A percentile compares a stretch with the other conserved stretches of the same genome.
Conservation (phyloP, 2,113 vertebrate species). For the Polypterus bichir region DNA sequence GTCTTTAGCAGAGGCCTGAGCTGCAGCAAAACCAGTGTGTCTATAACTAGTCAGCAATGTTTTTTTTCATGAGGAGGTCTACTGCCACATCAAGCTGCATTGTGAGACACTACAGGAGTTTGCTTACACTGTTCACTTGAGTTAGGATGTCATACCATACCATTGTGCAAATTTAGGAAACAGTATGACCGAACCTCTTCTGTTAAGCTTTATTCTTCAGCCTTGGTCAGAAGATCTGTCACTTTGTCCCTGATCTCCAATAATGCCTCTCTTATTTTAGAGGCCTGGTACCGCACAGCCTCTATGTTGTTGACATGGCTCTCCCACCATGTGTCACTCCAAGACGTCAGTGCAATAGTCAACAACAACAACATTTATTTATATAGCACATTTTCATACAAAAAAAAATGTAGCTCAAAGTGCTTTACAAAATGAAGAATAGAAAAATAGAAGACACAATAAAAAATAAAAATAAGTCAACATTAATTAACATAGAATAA, state of each 20-base stretch:
- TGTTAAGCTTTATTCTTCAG: conserved; percentile 18
- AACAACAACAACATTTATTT: too few species aligned
- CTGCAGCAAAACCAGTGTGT: conserved; percentile 14
- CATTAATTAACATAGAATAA: too few species aligned
- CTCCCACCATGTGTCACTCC: conserved; percentile 22
- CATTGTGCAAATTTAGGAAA: conserved; percentile 16
- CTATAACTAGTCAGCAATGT: conserved; percentile 1
- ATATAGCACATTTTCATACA: too few species aligned
- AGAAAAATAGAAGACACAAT: too few species aligned
- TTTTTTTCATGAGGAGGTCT: too few species aligned
- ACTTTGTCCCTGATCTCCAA: conserved; percentile 20
- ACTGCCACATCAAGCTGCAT: too few species aligned
- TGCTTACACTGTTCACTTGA: too few species aligned
- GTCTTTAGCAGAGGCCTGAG: conserved; percentile 14
- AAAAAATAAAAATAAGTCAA: too few species aligned
- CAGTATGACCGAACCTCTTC: conserved; percentile 17
- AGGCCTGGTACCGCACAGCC: conserved; percentile 20
- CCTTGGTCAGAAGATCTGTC: conserved; percentile 18
- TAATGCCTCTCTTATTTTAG: conserved; percentile 16
- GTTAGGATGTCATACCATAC: conserved; percentile 22
- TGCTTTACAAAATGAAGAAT: too few species aligned
- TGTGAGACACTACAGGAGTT: too few species aligned
- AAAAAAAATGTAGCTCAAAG: too few species aligned
- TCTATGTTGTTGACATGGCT: conserved; percentile 21
- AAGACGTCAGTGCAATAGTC: conserved; percentile 17